Evolutionary conservation across 2,113 vertebrate genomes (phyloP), one percentile per base, ranked within the genome.

Genomic region (Limnothrissa miodon): DNA sequence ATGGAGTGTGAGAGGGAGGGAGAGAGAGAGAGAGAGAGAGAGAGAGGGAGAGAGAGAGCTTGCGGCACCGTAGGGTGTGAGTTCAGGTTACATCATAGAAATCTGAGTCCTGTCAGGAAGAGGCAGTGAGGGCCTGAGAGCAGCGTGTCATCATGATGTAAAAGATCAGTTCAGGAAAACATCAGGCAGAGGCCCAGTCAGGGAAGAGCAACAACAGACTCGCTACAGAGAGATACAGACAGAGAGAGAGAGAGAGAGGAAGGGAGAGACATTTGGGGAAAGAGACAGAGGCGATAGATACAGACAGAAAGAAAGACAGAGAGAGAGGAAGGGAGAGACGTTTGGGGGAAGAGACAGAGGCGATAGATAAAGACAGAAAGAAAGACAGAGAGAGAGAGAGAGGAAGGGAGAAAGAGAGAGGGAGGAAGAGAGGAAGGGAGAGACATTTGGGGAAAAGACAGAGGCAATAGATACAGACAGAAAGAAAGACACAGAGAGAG

Each of bases 141-240:
- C 29, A 36, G 9, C 33, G 13, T 29, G 66, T 74, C 29, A 74
- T 39, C 29, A 44, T 82, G 82, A 48, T 83, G 46, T 86, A 66
- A 84, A 36, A 74, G 66, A 74, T 74, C 29, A 36, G 66, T 33
- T 33, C 66, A 29, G 13, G 44, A 36, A 74, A 11, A 74, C 7
- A 74, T 15, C 29, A 11, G 66, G 29, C 33, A 36, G 25, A 33
- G 66, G 29, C 66, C 66, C 36, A 4, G 5, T 29, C 66, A 74
- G 66, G 15, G 36, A 15, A 36, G 66, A 74, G 29, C 66, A 46
- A 15, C 13, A n/a, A 42, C 83, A 82, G 80, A 83, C 21, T 59
- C 78, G 56, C 39, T 44, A 33, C 39, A 83, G 29, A 74, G 66
- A 39, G 66, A 33, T 8, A 4, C 25, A 36, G 62, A 5, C 25